Conservation (phyloP, 1,140 invertebrate species). For the Megalonaias nervosa region DNA sequence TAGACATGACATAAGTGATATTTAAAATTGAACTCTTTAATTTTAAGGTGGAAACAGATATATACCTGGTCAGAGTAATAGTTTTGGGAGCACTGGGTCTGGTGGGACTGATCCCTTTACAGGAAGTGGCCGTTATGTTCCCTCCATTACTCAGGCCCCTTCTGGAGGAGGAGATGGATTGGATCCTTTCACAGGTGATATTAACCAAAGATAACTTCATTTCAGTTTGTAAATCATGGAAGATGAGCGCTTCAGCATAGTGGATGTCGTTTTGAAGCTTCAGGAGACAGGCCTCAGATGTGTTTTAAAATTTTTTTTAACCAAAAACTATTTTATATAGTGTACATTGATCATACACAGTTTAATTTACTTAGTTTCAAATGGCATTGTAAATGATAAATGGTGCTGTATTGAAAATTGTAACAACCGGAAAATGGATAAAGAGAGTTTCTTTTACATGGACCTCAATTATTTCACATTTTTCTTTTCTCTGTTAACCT, state of each 20-base stretch:
- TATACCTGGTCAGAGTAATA: slow-evolving; percentile 61
- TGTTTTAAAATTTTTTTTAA: neutral
- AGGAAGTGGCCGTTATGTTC: slow-evolving; percentile 40
- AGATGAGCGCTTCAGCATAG: slow-evolving; percentile 19
- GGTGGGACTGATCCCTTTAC: slow-evolving; percentile 60
- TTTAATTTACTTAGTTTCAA: too few species aligned
- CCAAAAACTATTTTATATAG: too few species aligned
- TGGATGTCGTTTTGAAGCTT: neutral
- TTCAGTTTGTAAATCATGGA: neutral
- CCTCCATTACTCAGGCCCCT: slow-evolving; percentile 40
- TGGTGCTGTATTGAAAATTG: too few species aligned
- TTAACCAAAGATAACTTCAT: neutral
- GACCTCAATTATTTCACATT: too few species aligned
- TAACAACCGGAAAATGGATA: too few species aligned
- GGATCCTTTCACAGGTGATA: too few species aligned
- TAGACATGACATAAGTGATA: neutral
- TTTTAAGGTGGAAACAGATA: slow-evolving; percentile 72
- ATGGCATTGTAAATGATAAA: too few species aligned
- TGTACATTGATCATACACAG: too few species aligned
- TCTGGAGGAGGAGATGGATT: too few species aligned
- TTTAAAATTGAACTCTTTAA: slow-evolving; percentile 10
- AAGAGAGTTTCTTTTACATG: too few species aligned
- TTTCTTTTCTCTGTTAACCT: too few species aligned
- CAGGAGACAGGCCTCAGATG: neutral
- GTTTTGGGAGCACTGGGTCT: slow-evolving; percentile 14